These are phyloP conservation scores for Drosophila hamatofila DNA, from an alignment of 2,888 invertebrate genomes.

Conservation along the genomic window DNA sequence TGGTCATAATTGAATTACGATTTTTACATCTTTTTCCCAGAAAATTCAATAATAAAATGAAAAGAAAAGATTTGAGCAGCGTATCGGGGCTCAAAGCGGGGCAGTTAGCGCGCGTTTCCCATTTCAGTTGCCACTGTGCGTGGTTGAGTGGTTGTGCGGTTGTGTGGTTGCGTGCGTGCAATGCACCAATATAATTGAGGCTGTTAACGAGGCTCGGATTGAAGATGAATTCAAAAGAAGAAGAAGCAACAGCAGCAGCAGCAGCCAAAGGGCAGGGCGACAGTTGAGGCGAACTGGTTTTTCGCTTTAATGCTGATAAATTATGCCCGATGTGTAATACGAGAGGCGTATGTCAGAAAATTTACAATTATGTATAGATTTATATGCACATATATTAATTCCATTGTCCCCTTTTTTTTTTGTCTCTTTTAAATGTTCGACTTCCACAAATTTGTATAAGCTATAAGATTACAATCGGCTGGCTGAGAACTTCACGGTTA, in stretches of 20 bases:
- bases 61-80: conserved; percentile 22
- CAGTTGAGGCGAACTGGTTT: conserved; percentile 61
- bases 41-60: conserved; percentile 43
- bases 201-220: conserved; percentile 30
- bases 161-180: conserved; percentile 30
- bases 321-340: conserved; percentile 60
- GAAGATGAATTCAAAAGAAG: conserved; percentile 16
- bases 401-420: conserved; percentile 28
- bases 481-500: conserved; percentile 32
- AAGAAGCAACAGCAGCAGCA: not conserved
- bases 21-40: conserved; percentile 61
- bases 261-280: conserved; percentile 4
- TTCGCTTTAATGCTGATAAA: conserved; percentile 65
- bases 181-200: conserved; percentile 63
- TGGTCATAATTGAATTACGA: conserved; percentile 64
- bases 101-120: conserved; percentile 18
- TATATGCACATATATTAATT: conserved; percentile 23
- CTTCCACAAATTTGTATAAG: conserved; percentile 32
- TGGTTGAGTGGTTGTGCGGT: conserved; percentile 39
- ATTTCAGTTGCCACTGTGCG: conserved; percentile 65
- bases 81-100: conserved; percentile 30
- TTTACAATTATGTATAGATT: conserved; percentile 47
- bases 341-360: conserved; percentile 40
- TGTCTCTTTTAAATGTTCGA: not conserved
- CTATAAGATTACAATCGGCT: conserved; percentile 36